A percentile compares a stretch with the other conserved stretches of the same genome.
Evolutionary conservation across 1,140 invertebrate species (phyloP).

Genomic region (Drosophila equinoxialis): DNA sequence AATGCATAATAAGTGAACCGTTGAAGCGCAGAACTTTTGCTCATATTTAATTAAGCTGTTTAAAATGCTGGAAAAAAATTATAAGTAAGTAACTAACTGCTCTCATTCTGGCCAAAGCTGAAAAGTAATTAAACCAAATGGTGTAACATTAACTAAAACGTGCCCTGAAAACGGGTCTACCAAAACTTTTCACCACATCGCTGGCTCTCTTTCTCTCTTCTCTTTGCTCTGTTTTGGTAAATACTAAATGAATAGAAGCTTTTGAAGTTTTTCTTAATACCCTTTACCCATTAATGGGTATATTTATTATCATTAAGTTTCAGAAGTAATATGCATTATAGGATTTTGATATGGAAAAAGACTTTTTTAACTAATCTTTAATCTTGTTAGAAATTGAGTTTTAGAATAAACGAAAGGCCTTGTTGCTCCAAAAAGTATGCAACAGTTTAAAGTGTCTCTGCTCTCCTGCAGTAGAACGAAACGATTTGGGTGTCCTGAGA

Average conservation of each 20-base stretch:
- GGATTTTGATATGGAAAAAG: too few species aligned
- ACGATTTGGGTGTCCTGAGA: too few species aligned
- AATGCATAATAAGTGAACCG: constrained; percentile 10
- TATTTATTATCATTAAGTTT: neutral
- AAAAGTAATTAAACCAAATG: constrained; percentile 76
- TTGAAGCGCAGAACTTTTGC: constrained; percentile 17
- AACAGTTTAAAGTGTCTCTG: too few species aligned
- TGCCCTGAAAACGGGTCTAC: constrained; percentile 28
- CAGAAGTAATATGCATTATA: too few species aligned
- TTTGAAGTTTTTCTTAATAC: constrained; percentile 53
- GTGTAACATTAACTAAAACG: constrained; percentile 76
- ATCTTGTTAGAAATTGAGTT: too few species aligned
- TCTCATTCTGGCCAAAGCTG: constrained; percentile 40
- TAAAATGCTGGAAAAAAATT: constrained; percentile 14
- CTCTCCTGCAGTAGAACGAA: too few species aligned
- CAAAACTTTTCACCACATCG: constrained; percentile 2
- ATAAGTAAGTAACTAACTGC: constrained; percentile 28
- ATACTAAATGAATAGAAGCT: constrained; percentile 60
- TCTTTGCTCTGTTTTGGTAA: constrained; percentile 31
- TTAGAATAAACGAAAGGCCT: too few species aligned
- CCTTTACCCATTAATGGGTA: neutral
- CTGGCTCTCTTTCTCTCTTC: neutral
- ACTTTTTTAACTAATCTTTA: too few species aligned
- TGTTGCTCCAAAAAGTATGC: too few species aligned
- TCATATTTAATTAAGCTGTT: constrained; percentile 64